These are phyloP conservation scores for Agrypnia vestita DNA, from an alignment of 1,140 invertebrate genomes.

Conservation along the genomic window DNA sequence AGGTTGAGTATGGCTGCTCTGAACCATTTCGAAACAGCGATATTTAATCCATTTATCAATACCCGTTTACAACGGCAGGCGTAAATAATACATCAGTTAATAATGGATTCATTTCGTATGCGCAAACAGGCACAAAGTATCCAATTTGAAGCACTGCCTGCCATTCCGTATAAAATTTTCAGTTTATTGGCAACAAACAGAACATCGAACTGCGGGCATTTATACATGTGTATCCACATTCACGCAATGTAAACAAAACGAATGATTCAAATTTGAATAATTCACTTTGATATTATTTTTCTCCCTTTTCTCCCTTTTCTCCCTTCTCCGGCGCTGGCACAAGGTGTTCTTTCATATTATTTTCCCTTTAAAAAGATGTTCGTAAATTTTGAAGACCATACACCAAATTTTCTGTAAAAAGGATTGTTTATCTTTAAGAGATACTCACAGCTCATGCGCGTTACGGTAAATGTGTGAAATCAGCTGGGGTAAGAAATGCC, in stretches of 20 bases:
- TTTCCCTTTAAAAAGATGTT: conserved; percentile 6
- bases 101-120: no score
- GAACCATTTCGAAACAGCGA: no score
- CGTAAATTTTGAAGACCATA: conserved; percentile 27
- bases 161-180: neutral
- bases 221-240: no score
- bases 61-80: no score
- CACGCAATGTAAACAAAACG: neutral
- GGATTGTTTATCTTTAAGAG: conserved; percentile 10
- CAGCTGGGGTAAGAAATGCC: no score
- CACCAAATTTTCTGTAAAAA: conserved; percentile 1
- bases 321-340: neutral
- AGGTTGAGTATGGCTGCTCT: no score
- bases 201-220: neutral
- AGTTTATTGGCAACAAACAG: conserved; percentile 28
- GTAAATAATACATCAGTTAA: no score
- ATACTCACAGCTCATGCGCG: neutral
- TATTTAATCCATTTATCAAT: no score
- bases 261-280: conserved; percentile 29
- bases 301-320: conserved; percentile 1
- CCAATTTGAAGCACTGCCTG: no score
- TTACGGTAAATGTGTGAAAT: neutral
- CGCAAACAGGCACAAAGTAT: no score
- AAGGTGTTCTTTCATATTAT: neutral
- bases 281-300: conserved; percentile 38